Evolutionary conservation across 2,113 vertebrate species (phyloP), one percentile per base, ranked within the genome.

Genomic region (Menidia beryllina): DNA sequence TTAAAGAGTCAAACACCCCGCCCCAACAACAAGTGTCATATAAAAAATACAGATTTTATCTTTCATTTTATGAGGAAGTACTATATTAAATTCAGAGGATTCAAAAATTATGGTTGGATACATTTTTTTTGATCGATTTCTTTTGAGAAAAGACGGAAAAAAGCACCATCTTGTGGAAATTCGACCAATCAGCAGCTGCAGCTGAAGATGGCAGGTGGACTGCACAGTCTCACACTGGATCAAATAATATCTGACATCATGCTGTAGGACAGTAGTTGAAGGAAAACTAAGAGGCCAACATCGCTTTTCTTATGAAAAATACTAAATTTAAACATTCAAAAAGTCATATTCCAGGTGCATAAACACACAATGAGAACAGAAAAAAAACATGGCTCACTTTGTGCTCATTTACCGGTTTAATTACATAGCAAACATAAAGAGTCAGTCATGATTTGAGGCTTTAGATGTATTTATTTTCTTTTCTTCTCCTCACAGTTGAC

Each of bases 401-500:
- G 30, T 8, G 7, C 10, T 34, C 2, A 8, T 34, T 34, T 34
- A 34, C 10, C 10, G 7, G 10, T 34, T 34, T 34, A 8, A 10
- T 34, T 34, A 10, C 7, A 6, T 34, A 34, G 10, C 30, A 34
- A 6, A 34, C 30, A 34, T 8, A 34, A 30, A 8, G 10, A n/a
- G n/a, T 15, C 39, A 41, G 3, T 39, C 13, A 39, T 11, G 9
- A 39, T 39, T 39, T 2, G n/a, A 2, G 9, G 15, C 0, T 36
- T 1, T 0, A 36, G 7, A n/a, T n/a, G n/a, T n/a, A n/a, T n/a
- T n/a, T n/a, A n/a, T n/a, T 48, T 8, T 50, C 19, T 20, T 12
- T 56, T 74, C 4, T 5, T 8, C n/a, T 45, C 30, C 30, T 90
- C 90, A 98, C 26, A 98, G 86, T 83, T 93, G 79, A 81, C 98